Evolutionary conservation across 1,140 invertebrate genomes (phyloP).

Genomic region (Steinernema khuongi): DNA sequence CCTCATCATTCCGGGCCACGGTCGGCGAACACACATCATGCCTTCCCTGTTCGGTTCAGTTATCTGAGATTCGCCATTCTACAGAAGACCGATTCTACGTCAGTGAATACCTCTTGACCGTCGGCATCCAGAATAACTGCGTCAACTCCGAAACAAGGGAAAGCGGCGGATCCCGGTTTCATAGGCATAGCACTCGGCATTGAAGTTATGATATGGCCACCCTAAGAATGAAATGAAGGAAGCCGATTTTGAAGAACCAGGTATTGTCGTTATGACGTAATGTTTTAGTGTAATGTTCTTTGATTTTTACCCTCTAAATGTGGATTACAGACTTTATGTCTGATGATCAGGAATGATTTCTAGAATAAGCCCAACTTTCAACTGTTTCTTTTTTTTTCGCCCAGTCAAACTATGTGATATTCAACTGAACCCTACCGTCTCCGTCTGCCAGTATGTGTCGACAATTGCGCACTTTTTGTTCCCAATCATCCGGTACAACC

Average conservation of each 20-base stretch:
- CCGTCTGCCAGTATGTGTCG: conserved; percentile 99
- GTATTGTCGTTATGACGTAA: too few species aligned
- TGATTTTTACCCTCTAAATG: too few species aligned
- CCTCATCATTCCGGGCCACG: conserved; percentile 96
- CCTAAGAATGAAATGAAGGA: conserved; percentile 46
- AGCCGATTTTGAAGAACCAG: not conserved
- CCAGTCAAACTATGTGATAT: not conserved
- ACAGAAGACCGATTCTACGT: conserved; percentile 23
- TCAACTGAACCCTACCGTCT: conserved; percentile 71
- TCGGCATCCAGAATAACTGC: conserved; percentile 80
- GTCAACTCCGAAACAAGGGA: conserved; percentile 91
- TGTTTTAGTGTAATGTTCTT: too few species aligned
- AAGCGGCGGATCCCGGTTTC: conserved; percentile 90
- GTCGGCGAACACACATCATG: conserved; percentile 70
- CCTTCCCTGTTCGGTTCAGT: conserved; percentile 33
- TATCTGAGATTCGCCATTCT: conserved; percentile 18
- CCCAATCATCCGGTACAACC: conserved; percentile 86
- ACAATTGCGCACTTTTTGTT: conserved; percentile 69
- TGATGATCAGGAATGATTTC: too few species aligned
- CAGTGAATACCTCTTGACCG: conserved; percentile 64
- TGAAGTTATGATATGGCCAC: conserved; percentile 74
- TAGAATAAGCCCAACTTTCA: too few species aligned
- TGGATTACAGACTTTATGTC: too few species aligned
- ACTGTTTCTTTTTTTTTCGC: too few species aligned
- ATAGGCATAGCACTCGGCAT: conserved; percentile 85